A percentile compares a stretch with the other conserved stretches of the same genome.
Evolutionary conservation across 2,113 vertebrate species (phyloP).

Genomic region (Heptranchias perlo): DNA sequence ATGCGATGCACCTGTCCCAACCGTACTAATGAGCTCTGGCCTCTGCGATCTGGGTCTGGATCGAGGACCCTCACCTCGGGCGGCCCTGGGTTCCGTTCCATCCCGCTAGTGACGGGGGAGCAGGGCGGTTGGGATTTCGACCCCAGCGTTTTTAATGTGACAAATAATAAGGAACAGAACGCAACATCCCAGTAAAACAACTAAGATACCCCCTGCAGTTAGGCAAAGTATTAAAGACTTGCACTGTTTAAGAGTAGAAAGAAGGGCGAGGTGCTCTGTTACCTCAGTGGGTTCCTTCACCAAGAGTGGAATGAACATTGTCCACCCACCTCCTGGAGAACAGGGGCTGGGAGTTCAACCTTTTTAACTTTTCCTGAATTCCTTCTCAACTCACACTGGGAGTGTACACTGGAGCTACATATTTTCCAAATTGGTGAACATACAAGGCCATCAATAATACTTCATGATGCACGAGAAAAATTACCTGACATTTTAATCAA

Average conservation of each 20-base stretch:
- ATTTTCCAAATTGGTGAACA: background rate
- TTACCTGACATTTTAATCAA: background rate
- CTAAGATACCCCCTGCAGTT: background rate
- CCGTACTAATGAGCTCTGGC: no score
- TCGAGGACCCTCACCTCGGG: no score
- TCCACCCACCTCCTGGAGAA: no score
- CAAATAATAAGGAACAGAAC: no score
- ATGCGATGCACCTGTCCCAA: no score
- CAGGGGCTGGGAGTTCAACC: no score
- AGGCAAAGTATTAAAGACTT: background rate
- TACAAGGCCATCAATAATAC: background rate
- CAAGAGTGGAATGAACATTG: no score
- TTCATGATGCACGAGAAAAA: background rate
- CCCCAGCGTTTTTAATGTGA: background rate
- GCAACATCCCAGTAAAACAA: background rate
- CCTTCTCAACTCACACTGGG: background rate
- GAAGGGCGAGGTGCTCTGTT: background rate
- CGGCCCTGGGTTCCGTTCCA: no score
- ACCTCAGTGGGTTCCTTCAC: no score
- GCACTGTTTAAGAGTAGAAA: background rate
- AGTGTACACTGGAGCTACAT: no score
- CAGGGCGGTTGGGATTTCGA: background rate
- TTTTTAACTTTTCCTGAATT: background rate
- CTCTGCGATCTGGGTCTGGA: no score
- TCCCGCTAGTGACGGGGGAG: no score